Evolutionary conservation across 2,888 invertebrate genomes (phyloP), one percentile per base, ranked within the genome.

Genomic region (Agonopterix subpropinquella): DNA sequence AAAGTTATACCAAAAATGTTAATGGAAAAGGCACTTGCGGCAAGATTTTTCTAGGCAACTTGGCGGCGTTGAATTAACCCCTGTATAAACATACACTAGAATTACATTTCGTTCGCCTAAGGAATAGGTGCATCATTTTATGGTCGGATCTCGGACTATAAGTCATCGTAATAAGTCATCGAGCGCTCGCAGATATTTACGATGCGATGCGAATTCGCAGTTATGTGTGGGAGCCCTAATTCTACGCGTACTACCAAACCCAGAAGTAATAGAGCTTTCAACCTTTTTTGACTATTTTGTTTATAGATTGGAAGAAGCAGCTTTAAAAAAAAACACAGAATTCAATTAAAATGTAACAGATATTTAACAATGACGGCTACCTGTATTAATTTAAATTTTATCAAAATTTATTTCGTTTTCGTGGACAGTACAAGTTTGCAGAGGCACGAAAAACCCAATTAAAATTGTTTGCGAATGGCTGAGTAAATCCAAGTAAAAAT

Each of bases 381-480:
- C 41, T 11, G n/a, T 35, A n/a, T 39, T n/a, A 39, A 39, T n/a
- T 35, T 39, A 46, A 47, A 61, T 62, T 65, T 59, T 56, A 53
- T 58, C 51, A 65, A 71, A 71, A 69, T 70, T 70, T 60, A 67
- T 67, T 64, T 64, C 60, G 65, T 68, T 77, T 68, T 70, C 56
- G 59, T 62, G 63, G 65, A 70, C 70, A 70, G 73, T 72, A 75
- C 68, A 80, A 79, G 73, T 81, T 80, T 80, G 72, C 63, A 70
- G 62, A 77, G 74, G 76, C 64, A 76, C 73, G 68, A 80, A 80
- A 80, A 80, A 78, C 75, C 77, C 77, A 84, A 85, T 85, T 85
- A 82, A 83, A 84, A 83, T 80, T 85, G 80, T 84, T 83, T 84
- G 82, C 80, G 64, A 81, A 80, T 77, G 74, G 70, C 74, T 78